These are phyloP conservation scores for Stegodyphus mimosarum DNA, from an alignment of 1,140 invertebrate genomes.

Conservation along the genomic window DNA sequence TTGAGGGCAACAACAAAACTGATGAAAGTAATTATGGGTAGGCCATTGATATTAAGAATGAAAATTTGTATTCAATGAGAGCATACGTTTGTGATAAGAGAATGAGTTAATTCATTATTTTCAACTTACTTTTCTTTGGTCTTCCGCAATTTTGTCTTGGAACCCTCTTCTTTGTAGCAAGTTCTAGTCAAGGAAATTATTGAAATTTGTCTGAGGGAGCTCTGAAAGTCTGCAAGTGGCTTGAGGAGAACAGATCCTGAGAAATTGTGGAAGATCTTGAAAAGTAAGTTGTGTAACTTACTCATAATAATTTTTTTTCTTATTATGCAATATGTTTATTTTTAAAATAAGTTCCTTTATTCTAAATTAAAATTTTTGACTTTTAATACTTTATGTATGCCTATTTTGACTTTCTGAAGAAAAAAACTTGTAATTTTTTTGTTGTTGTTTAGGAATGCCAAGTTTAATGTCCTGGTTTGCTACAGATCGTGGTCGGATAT, in stretches of 20 bases:
- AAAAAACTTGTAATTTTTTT: background rate
- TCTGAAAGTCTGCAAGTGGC: background rate
- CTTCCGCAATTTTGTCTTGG: constrained; percentile 5
- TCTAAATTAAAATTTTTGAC: background rate
- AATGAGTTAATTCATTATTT: too few relatives aligned
- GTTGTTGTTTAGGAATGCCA: background rate
- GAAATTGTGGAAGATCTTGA: constrained; percentile 21
- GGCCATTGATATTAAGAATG: too few relatives aligned
- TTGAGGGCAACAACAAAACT: too few relatives aligned
- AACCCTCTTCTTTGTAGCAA: background rate
- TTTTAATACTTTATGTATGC: background rate
- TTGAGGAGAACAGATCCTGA: background rate
- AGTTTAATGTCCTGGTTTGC: constrained; percentile 32
- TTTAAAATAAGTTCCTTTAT: background rate
- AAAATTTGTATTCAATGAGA: too few relatives aligned
- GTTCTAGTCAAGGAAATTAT: background rate
- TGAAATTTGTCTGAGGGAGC: background rate
- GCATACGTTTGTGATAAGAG: too few relatives aligned
- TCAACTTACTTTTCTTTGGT: constrained; percentile 36
- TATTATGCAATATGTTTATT: background rate
- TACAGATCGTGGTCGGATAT: constrained; percentile 24
- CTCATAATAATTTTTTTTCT: background rate
- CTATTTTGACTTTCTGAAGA: background rate
- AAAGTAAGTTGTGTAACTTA: constrained; percentile 6
- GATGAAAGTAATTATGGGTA: too few relatives aligned